A percentile compares a stretch with the other conserved stretches of the same genome.
Evolutionary conservation across 2,888 invertebrate genomes (phyloP).

Genomic region (Chaetogeoica ovagalla): DNA sequence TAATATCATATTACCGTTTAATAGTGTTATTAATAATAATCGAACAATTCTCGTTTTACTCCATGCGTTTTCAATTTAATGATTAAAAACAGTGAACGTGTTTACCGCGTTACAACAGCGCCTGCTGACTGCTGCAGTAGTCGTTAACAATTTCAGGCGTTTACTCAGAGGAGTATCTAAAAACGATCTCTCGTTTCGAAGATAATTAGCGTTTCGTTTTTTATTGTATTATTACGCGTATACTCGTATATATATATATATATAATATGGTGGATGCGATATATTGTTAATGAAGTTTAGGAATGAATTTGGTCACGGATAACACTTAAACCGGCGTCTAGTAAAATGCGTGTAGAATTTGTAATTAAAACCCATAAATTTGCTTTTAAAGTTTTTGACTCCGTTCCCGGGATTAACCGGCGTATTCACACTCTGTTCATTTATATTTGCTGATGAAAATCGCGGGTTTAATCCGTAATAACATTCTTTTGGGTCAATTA

Average conservation of each 20-base stretch:
- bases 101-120: too few species aligned
- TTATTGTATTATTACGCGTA: neutral
- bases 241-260: neutral
- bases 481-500: neutral
- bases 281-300: conserved; percentile 25
- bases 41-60: neutral
- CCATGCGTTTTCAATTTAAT: neutral
- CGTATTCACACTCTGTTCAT: neutral
- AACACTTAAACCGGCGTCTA: conserved; percentile 13
- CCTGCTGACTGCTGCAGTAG: neutral
- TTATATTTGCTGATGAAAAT: neutral
- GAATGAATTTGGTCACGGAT: conserved; percentile 21
- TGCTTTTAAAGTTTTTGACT: conserved; percentile 30
- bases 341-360: neutral
- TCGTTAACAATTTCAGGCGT: neutral
- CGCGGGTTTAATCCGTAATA: neutral
- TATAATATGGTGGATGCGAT: conserved; percentile 12
- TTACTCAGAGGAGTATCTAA: neutral
- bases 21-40: too few species aligned
- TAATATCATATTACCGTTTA: too few species aligned
- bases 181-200: neutral
- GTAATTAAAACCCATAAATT: conserved; percentile 45
- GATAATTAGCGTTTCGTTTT: conserved; percentile 26
- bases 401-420: conserved; percentile 2
- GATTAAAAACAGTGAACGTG: neutral